These are phyloP conservation scores for Murina feae DNA, from an alignment of 2,113 vertebrate species.

Conservation along the genomic window DNA sequence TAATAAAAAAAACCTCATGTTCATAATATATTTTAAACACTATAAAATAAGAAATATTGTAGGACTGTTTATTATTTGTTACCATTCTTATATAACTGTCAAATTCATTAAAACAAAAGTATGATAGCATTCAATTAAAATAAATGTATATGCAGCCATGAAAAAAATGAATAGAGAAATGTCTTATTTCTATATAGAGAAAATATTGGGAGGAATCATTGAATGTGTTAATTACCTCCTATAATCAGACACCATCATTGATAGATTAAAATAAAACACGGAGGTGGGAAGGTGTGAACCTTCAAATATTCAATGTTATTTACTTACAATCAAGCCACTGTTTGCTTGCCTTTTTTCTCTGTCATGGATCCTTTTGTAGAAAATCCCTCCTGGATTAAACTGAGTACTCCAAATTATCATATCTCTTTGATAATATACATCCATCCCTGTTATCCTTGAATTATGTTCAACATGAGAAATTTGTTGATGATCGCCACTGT, in stretches of 20 bases:
- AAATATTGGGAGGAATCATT: neutral
- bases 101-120: neutral
- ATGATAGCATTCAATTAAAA: neutral
- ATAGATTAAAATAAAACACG: neutral
- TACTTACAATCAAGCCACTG: conserved; percentile 96
- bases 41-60: neutral
- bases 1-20: neutral
- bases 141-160: neutral
- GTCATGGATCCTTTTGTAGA: conserved; percentile 91
- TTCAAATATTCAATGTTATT: conserved; percentile 25
- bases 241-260: neutral
- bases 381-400: conserved; percentile 98
- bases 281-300: rapidly evolving
- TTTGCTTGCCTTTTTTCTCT: conserved; percentile 91
- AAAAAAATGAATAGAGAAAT: neutral
- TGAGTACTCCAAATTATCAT: conserved; percentile 99
- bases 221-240: neutral
- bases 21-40: neutral
- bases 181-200: neutral
- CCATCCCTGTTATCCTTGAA: conserved; percentile 97
- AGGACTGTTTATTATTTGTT: neutral
- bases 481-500: conserved; percentile 93
- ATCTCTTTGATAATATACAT: conserved; percentile 93
- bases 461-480: conserved; percentile 97
- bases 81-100: neutral